These are phyloP conservation scores for Aphidius colemani DNA, from an alignment of 2,888 invertebrate species.

Conservation along the genomic window DNA sequence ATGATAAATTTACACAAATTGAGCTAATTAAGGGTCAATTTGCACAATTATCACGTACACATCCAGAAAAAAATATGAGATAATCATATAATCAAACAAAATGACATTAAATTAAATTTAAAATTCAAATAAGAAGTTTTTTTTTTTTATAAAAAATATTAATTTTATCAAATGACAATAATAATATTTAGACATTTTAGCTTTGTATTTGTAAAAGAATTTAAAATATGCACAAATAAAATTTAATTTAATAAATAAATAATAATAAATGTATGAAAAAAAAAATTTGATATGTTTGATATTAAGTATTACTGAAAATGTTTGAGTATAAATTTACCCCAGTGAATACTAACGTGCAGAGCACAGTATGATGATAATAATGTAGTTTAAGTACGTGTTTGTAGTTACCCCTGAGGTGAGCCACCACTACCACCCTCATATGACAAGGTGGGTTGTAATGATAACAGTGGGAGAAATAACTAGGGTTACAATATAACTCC, in stretches of 20 bases:
- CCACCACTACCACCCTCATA: slow-evolving; percentile 44
- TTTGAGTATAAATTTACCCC: neutral
- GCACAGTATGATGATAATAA: slow-evolving; percentile 48
- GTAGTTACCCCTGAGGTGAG: slow-evolving; percentile 59
- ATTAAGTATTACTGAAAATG: neutral
- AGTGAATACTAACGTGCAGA: neutral
- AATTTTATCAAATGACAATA: neutral
- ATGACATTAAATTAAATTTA: too few species aligned
- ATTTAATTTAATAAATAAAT: slow-evolving; percentile 2
- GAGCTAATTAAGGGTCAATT: slow-evolving; percentile 72
- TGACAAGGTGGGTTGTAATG: slow-evolving; percentile 12
- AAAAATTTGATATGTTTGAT: neutral
- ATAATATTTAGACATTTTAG: too few species aligned
- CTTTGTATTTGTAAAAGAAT: too few species aligned
- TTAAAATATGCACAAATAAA: neutral
- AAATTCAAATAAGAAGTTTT: too few species aligned
- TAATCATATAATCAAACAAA: too few species aligned
- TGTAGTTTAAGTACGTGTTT: slow-evolving; percentile 59
- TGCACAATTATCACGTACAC: slow-evolving; percentile 60
- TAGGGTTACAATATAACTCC: slow-evolving; percentile 22
- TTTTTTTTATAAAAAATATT: neutral
- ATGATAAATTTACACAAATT: slow-evolving; percentile 60
- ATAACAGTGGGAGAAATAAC: slow-evolving; percentile 17
- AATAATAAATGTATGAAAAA: neutral
- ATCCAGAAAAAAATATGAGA: too few species aligned